Conservation (phyloP, 2,113 vertebrate genomes). For the Oncorhynchus nerka region DNA sequence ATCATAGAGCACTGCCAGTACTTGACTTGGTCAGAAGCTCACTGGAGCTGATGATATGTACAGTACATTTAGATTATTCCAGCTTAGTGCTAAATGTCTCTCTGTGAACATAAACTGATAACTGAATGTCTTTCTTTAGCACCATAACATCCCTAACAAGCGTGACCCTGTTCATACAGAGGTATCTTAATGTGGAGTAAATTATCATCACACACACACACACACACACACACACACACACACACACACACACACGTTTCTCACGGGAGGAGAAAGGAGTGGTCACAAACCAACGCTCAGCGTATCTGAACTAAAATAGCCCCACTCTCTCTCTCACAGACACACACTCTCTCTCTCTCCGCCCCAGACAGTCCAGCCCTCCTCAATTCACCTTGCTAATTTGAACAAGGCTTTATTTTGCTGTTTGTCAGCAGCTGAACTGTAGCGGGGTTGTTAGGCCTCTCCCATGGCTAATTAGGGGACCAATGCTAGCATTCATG, state of each 20-base stretch:
- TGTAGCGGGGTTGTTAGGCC: conserved; percentile 85
- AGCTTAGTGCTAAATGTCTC: too few relatives aligned
- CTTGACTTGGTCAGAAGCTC: too few relatives aligned
- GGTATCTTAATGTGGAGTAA: too few relatives aligned
- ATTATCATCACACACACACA: conserved; percentile 1
- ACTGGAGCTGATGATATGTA: too few relatives aligned
- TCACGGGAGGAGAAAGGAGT: not conserved
- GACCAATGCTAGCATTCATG: conserved; percentile 91
- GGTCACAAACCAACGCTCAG: conserved; percentile 6
- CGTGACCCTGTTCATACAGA: too few relatives aligned
- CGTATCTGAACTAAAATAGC: conserved; percentile 51
- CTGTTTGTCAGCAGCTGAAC: conserved; percentile 87
- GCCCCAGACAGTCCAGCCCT: conserved; percentile 24
- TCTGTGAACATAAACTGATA: too few relatives aligned
- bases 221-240: not conserved
- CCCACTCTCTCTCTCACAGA: conserved; percentile 8
- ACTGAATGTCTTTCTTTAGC: too few relatives aligned
- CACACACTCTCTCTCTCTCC: not conserved
- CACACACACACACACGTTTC: not conserved
- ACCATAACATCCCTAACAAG: too few relatives aligned
- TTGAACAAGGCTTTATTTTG: conserved; percentile 96
- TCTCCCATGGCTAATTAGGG: conserved; percentile 90
- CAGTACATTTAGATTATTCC: too few relatives aligned
- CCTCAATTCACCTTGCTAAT: conserved; percentile 74
- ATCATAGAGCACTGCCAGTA: too few relatives aligned